A percentile compares a stretch with the other conserved stretches of the same genome.
Evolutionary conservation across 2,797 vertebrate genomes (phyloP).

Genomic region (Peromyscus nudipes): DNA sequence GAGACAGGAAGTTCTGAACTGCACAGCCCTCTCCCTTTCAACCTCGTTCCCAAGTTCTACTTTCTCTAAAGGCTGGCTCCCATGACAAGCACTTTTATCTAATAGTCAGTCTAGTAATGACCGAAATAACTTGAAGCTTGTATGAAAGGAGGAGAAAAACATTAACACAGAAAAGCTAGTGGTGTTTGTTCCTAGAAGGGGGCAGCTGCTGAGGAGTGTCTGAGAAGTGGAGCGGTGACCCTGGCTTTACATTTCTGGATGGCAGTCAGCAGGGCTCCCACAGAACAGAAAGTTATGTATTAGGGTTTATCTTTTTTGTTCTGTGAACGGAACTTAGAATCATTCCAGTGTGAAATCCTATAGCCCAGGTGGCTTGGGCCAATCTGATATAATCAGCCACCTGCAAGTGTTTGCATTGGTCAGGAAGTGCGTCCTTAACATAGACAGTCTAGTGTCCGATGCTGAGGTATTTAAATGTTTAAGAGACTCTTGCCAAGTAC

Average conservation of each 20-base stretch:
- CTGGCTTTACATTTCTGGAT: not conserved
- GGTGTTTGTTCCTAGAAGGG: not conserved
- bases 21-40: not conserved
- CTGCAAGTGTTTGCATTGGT: not conserved
- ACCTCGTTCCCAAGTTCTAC: not conserved
- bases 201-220: not conserved
- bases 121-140: not conserved
- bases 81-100: not conserved
- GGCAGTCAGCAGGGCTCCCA: not conserved
- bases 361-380: not conserved
- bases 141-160: not conserved
- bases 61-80: not conserved
- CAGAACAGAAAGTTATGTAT: not conserved
- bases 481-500: not conserved
- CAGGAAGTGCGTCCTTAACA: not conserved
- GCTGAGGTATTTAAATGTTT: not conserved
- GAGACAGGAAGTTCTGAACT: conserved; percentile 68
- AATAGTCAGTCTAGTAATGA: conserved; percentile 26
- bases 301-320: not conserved
- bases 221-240: too few relatives aligned
- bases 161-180: not conserved
- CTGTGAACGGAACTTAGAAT: not conserved
- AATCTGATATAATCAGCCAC: not conserved
- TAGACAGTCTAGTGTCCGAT: not conserved
- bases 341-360: not conserved